Percentiles rank a stretch among this genome's conserved stretches.
Conservation (phyloP, 2,797 vertebrate genomes). For the Dromococcyx pavoninus region DNA sequence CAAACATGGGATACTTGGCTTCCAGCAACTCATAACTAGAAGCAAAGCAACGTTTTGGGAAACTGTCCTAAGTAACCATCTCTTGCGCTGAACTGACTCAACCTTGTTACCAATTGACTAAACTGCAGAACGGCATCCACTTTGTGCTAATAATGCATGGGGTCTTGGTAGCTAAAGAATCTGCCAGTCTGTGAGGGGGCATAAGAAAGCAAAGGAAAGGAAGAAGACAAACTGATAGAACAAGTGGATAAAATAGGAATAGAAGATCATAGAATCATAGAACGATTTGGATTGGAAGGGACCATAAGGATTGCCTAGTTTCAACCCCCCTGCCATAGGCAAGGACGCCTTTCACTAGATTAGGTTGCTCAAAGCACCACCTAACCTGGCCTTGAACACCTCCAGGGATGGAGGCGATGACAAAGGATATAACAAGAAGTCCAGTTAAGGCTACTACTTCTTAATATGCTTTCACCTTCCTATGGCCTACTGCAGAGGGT, state of each 20-base stretch:
- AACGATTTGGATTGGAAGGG: too few relatives aligned
- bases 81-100: neutral
- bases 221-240: neutral
- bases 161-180: neutral
- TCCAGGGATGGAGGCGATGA: neutral
- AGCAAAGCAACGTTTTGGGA: neutral
- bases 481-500: neutral
- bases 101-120: neutral
- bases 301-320: too few relatives aligned
- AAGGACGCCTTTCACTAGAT: too few relatives aligned
- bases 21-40: neutral
- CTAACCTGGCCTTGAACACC: too few relatives aligned
- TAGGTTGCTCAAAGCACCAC: too few relatives aligned
- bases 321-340: too few relatives aligned
- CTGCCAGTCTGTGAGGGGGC: neutral
- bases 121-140: neutral
- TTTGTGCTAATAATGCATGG: neutral
- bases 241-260: neutral
- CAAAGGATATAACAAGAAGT: neutral
- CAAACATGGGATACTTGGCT: fast-evolving
- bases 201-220: neutral
- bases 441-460: neutral
- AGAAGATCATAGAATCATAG: neutral
- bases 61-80: neutral
- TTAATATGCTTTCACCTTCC: neutral